These are phyloP conservation scores for Mythimna vitellina DNA, from an alignment of 2,888 invertebrate genomes.

Conservation along the genomic window DNA sequence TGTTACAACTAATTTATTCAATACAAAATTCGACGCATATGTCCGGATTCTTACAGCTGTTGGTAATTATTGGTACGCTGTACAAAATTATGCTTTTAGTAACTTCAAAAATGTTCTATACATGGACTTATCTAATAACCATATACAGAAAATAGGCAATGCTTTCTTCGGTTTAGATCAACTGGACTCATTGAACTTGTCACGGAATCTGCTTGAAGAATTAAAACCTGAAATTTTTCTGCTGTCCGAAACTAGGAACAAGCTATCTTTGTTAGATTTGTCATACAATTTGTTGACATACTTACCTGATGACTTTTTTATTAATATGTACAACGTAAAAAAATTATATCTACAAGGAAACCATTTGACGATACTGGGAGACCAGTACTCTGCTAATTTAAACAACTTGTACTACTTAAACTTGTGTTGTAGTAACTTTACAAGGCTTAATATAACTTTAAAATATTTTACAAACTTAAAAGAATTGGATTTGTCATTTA, in stretches of 20 bases:
- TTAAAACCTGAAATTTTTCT: conserved; percentile 46
- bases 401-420: conserved; percentile 51
- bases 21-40: conserved; percentile 26
- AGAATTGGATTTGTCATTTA: conserved; percentile 50
- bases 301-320: conserved; percentile 44
- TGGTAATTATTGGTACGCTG: conserved; percentile 40
- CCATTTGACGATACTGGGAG: conserved; percentile 28
- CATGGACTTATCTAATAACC: conserved; percentile 54
- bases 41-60: conserved; percentile 41
- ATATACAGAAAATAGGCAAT: conserved; percentile 32
- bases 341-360: conserved; percentile 58
- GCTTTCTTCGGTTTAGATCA: conserved; percentile 52
- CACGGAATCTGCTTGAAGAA: conserved; percentile 45
- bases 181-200: conserved; percentile 54
- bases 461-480: conserved; percentile 33
- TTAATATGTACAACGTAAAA: conserved; percentile 41
- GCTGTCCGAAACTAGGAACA: conserved; percentile 24
- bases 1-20: conserved; percentile 26
- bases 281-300: conserved; percentile 53
- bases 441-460: conserved; percentile 18
- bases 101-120: conserved; percentile 54
- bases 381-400: conserved; percentile 20
- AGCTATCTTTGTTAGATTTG: conserved; percentile 50
- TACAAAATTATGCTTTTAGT: conserved; percentile 45
- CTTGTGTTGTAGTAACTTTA: conserved; percentile 45